phyloP scores from a whole-genome alignment of 2,797 vertebrate genomes.

The Echiichthys vipera region DNA sequence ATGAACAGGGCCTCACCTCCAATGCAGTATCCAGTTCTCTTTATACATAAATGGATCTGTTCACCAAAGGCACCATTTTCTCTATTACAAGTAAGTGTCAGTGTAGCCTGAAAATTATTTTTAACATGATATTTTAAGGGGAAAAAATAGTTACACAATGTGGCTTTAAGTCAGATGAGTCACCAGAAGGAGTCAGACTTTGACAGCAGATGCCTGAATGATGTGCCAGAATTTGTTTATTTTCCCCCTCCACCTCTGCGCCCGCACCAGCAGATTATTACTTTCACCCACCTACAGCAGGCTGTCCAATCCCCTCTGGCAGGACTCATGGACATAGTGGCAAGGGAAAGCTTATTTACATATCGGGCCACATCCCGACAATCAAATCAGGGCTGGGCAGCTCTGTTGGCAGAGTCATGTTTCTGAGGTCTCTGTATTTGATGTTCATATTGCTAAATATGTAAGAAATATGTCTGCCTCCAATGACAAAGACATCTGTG shows the following conservation, averaged over 20 bases:
- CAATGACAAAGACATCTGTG: neutral
- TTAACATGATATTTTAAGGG: no score
- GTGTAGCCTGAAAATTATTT: no score
- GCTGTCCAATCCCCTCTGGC: slow-evolving; percentile 56
- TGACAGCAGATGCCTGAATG: slow-evolving; percentile 49
- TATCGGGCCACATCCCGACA: slow-evolving; percentile 52
- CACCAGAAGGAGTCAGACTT: slow-evolving; percentile 47
- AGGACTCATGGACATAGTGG: slow-evolving; percentile 23
- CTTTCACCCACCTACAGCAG: slow-evolving; percentile 63
- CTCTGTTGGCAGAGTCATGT: slow-evolving; percentile 23
- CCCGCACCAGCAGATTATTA: slow-evolving; percentile 58
- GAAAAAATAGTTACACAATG: no score
- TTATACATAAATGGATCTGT: no score
- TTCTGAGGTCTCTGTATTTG: slow-evolving; percentile 2
- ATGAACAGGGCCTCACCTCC: no score
- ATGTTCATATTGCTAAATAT: slow-evolving; percentile 1
- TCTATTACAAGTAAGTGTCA: no score
- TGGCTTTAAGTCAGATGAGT: slow-evolving; percentile 63
- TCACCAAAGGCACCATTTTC: no score
- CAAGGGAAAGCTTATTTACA: slow-evolving; percentile 65
- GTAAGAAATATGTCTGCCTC: slow-evolving; percentile 2
- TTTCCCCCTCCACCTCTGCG: slow-evolving; percentile 17
- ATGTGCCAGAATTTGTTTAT: slow-evolving; percentile 60
- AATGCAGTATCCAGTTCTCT: no score
- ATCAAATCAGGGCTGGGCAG: slow-evolving; percentile 49